Conservation (phyloP, 1,140 invertebrate species). For the Phymastichus coffea region DNA sequence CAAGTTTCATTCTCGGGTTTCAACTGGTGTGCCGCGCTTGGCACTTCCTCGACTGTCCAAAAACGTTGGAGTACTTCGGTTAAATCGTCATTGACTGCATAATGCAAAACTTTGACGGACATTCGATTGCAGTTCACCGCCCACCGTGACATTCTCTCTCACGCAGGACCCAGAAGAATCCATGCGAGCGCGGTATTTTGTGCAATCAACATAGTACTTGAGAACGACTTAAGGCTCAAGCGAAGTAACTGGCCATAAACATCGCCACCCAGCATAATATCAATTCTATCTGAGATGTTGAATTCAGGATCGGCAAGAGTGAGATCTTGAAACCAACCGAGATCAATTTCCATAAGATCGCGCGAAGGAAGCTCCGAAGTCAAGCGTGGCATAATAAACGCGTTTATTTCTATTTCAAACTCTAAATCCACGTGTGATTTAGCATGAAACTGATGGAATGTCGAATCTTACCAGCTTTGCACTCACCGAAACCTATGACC, state of each 20-base stretch:
- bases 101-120: background rate
- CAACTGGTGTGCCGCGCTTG: background rate
- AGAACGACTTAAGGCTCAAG: background rate
- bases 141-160: conserved; percentile 6
- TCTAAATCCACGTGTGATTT: background rate
- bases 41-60: conserved; percentile 21
- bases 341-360: background rate
- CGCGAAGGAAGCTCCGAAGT: no score
- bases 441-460: background rate
- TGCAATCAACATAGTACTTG: conserved; percentile 20
- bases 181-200: conserved; percentile 37
- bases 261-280: conserved; percentile 21
- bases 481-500: no score
- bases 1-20: conserved; percentile 19
- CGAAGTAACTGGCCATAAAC: conserved; percentile 5
- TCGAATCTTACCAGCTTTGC: no score
- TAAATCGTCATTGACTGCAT: background rate
- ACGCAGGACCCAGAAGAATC: conserved; percentile 30
- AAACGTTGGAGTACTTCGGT: conserved; percentile 10
- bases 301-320: conserved; percentile 19
- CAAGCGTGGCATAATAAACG: conserved; percentile 1
- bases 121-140: background rate
- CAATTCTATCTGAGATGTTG: background rate
- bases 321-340: background rate
- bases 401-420: background rate